phyloP scores from a whole-genome alignment of 1,140 invertebrate genomes.

The Carcinoscorpius rotundicauda region DNA sequence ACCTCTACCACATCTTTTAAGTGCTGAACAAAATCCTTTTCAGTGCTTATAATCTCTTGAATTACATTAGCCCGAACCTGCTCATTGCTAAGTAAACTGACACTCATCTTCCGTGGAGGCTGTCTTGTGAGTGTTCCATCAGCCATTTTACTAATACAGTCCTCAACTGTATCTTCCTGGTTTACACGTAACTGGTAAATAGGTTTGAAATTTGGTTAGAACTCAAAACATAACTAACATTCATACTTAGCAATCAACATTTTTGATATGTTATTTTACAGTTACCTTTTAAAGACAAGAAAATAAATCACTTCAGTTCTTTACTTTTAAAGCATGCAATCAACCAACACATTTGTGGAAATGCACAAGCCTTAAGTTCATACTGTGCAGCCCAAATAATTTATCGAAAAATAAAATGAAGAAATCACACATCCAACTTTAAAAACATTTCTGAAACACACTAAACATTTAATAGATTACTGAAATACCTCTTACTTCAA shows the following conservation, averaged over 20 bases:
- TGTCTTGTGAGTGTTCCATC: conserved; percentile 3
- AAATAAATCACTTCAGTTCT: background rate
- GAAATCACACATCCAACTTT: too few relatives aligned
- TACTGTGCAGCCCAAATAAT: background rate
- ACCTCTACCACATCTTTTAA: conserved; percentile 57
- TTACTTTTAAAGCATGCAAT: background rate
- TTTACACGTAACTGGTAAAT: conserved; percentile 42
- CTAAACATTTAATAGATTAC: too few relatives aligned
- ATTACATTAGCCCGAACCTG: conserved; percentile 64
- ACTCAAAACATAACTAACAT: too few relatives aligned
- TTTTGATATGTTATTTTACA: background rate
- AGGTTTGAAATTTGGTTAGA: background rate
- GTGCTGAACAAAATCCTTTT: conserved; percentile 67
- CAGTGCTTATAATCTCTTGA: conserved; percentile 61
- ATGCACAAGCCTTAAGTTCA: background rate
- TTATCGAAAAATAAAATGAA: too few relatives aligned
- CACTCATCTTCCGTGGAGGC: conserved; percentile 11
- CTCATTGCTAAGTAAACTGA: conserved; percentile 21
- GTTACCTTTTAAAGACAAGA: background rate
- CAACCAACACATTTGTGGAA: background rate
- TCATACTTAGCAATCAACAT: too few relatives aligned
- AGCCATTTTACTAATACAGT: conserved; percentile 7
- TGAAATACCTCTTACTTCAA: too few relatives aligned
- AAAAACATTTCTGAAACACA: too few relatives aligned
- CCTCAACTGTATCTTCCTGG: conserved; percentile 39